Conservation (phyloP, 35 echinoderm and acorn worm species). For the Hemicentrotus pulcherrimus region DNA sequence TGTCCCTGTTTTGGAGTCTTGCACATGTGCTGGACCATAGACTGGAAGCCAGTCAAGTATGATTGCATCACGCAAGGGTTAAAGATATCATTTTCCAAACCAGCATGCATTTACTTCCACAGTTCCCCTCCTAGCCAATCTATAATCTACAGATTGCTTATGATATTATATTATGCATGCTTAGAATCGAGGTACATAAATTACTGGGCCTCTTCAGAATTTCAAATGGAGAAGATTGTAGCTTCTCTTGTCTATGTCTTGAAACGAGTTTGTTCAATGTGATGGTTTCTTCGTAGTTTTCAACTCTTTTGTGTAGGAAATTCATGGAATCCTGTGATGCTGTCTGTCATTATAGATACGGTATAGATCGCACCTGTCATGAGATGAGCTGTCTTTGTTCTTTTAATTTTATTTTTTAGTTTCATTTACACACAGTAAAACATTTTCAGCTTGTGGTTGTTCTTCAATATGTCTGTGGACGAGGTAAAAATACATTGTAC, state of each 20-base stretch:
- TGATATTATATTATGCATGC: neutral
- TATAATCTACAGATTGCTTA: constrained; percentile 13
- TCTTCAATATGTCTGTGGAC: no score
- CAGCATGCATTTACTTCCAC: neutral
- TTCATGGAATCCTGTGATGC: no score
- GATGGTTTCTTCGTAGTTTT: neutral
- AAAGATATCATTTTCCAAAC: neutral
- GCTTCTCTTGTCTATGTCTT: neutral
- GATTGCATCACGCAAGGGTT: neutral
- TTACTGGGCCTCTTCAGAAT: neutral
- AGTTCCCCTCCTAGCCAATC: neutral
- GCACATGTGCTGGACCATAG: neutral
- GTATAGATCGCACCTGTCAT: neutral
- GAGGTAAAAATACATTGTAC: no score
- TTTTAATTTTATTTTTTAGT: no score
- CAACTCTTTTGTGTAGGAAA: no score
- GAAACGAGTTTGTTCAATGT: neutral
- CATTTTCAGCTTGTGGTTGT: no score
- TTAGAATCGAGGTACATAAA: neutral
- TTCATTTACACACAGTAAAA: no score
- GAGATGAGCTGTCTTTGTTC: neutral
- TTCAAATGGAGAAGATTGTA: neutral
- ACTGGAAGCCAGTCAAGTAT: neutral
- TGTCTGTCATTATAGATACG: no score
- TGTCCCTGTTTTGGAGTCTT: neutral